Percentiles rank a stretch among this genome's conserved stretches.
These are phyloP conservation scores for Sinopyrophorus schimmeli DNA, from an alignment of 2,888 invertebrate species.

Conservation along the genomic window DNA sequence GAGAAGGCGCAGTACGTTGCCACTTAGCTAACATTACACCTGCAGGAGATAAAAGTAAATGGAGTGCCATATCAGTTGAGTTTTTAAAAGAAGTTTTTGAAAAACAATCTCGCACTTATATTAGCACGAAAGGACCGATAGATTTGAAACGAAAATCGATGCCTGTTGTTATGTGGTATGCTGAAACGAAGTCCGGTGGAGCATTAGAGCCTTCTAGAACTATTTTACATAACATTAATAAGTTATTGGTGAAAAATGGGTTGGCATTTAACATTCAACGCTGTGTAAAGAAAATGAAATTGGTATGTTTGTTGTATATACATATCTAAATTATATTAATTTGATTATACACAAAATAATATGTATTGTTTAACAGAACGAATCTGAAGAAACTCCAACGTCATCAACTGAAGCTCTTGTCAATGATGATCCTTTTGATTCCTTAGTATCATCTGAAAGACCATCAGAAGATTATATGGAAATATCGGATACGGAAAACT, in stretches of 20 bases:
- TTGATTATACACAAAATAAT: too few species aligned
- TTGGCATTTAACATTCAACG: constrained; percentile 31
- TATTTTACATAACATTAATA: constrained; percentile 69
- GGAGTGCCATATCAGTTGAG: constrained; percentile 66
- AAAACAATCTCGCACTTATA: constrained; percentile 28
- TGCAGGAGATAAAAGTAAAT: constrained; percentile 64
- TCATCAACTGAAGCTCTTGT: too few species aligned
- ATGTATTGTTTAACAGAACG: too few species aligned
- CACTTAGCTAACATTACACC: constrained; percentile 71
- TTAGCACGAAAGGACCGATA: constrained; percentile 34
- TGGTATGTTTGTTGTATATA: too few species aligned
- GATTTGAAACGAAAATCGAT: constrained; percentile 44
- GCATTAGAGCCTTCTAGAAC: constrained; percentile 68
- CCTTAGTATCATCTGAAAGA: too few species aligned
- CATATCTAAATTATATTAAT: too few species aligned
- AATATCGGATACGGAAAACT: too few species aligned
- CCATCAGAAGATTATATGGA: too few species aligned
- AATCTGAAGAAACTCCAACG: too few species aligned
- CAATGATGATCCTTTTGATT: too few species aligned
- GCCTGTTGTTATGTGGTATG: constrained; percentile 68
- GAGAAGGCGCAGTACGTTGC: constrained; percentile 66
- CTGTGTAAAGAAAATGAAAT: background rate
- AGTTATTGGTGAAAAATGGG: constrained; percentile 67
- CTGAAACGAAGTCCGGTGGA: constrained; percentile 62
- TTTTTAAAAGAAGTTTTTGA: constrained; percentile 52